phyloP scores from a whole-genome alignment of 2,888 invertebrate species.

The Eristalinus aeneus region DNA sequence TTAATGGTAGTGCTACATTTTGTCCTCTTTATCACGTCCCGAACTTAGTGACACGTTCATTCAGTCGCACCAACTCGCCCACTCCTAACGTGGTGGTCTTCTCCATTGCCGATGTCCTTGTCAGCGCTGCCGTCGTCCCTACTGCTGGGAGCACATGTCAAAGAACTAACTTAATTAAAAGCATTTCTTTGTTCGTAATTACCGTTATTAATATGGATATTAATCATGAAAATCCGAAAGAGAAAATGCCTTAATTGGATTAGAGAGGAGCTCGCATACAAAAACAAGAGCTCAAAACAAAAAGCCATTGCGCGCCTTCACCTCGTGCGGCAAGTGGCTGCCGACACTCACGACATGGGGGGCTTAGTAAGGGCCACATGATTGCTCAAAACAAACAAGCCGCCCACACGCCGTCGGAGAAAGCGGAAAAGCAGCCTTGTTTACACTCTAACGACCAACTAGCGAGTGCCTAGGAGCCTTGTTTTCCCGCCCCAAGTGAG shows the following conservation, averaged over 20 bases:
- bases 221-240: slow-evolving; percentile 48
- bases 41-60: slow-evolving; percentile 50
- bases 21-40: slow-evolving; percentile 46
- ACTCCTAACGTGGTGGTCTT: not conserved
- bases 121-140: too few species aligned
- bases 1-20: slow-evolving; percentile 32
- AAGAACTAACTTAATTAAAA: slow-evolving; percentile 59
- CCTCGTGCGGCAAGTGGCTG: not conserved
- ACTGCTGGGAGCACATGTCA: slow-evolving; percentile 35
- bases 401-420: not conserved
- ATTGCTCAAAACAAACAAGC: not conserved
- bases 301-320: not conserved
- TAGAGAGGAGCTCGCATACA: slow-evolving; percentile 6
- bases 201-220: slow-evolving; percentile 53
- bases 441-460: not conserved
- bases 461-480: not conserved
- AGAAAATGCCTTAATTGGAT: slow-evolving; percentile 48
- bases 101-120: not conserved
- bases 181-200: slow-evolving; percentile 55
- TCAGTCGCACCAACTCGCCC: slow-evolving; percentile 3
- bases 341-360: not conserved
- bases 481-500: not conserved
- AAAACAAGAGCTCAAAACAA: not conserved
- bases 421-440: not conserved
- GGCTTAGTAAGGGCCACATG: not conserved